Percentiles rank a stretch among this genome's conserved stretches.
Evolutionary conservation across 2,888 invertebrate genomes (phyloP).

Genomic region (Chymomyza caudatula): DNA sequence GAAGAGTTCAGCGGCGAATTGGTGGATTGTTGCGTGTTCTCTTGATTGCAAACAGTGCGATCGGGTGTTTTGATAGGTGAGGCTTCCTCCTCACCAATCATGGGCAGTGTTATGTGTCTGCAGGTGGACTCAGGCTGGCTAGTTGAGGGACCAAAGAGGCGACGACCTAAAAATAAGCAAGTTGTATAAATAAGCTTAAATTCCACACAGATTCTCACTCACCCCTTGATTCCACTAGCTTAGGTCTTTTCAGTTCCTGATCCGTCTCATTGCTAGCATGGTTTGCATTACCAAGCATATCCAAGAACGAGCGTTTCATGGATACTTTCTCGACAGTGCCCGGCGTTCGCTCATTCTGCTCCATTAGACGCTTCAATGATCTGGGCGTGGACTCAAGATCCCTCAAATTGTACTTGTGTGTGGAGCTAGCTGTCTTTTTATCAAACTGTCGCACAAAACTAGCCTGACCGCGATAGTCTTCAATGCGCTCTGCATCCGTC

Average conservation of each 20-base stretch:
- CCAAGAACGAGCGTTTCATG: slow-evolving; percentile 73
- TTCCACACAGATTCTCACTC: neutral
- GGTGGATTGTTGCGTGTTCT: slow-evolving; percentile 50
- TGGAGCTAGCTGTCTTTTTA: slow-evolving; percentile 20
- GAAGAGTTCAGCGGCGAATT: slow-evolving; percentile 20
- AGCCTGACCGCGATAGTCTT: slow-evolving; percentile 79
- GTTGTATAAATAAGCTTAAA: neutral
- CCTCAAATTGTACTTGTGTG: slow-evolving; percentile 68
- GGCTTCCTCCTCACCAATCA: slow-evolving; percentile 56
- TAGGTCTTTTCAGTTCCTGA: slow-evolving; percentile 76
- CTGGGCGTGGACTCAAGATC: slow-evolving; percentile 79
- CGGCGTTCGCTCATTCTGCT: slow-evolving; percentile 74
- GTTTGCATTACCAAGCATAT: slow-evolving; percentile 67
- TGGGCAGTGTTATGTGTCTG: slow-evolving; percentile 1
- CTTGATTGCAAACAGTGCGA: slow-evolving; percentile 65
- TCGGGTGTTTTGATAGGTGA: neutral
- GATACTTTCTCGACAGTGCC: slow-evolving; percentile 70
- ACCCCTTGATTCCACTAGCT: slow-evolving; percentile 72
- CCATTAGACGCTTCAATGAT: slow-evolving; percentile 79
- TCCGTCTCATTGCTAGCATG: slow-evolving; percentile 43
- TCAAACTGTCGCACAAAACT: slow-evolving; percentile 76
- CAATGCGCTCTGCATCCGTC: slow-evolving; percentile 72
- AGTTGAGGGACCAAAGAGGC: slow-evolving; percentile 79
- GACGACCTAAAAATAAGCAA: slow-evolving; percentile 65
- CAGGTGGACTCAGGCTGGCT: slow-evolving; percentile 17